Evolutionary conservation across 2,797 vertebrate species (phyloP).

Genomic region (Sebastiscus tertius): DNA sequence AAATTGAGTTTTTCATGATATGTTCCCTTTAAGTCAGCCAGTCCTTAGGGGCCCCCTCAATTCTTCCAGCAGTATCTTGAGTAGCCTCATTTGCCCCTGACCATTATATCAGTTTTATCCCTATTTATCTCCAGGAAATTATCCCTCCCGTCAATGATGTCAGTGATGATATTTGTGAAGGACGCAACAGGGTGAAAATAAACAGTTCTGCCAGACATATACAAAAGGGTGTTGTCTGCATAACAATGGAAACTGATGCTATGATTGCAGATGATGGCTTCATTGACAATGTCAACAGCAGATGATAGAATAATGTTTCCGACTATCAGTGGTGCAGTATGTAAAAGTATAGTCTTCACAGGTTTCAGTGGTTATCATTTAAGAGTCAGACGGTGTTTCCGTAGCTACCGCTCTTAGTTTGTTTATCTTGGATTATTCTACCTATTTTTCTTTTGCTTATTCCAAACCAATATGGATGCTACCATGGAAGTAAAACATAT

Average conservation of each 20-base stretch:
- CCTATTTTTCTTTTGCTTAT: not conserved
- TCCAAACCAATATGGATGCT: not conserved
- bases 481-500: not conserved
- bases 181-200: not conserved
- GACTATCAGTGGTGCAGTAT: not conserved
- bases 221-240: not conserved
- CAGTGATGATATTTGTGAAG: not conserved
- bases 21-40: too few species aligned
- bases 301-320: not conserved
- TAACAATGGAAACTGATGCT: not conserved
- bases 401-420: not conserved
- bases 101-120: too few species aligned
- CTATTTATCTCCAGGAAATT: too few species aligned
- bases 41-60: too few species aligned
- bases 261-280: not conserved
- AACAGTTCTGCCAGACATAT: not conserved
- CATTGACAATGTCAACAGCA: not conserved
- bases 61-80: too few species aligned
- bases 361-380: not conserved
- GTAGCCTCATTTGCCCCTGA: too few species aligned
- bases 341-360: not conserved
- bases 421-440: not conserved
- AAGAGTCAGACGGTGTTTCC: not conserved
- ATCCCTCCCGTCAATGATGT: not conserved
- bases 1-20: too few species aligned